Evolutionary conservation across 2,888 invertebrate species (phyloP).

Genomic region (Drosophila setosimentum): DNA sequence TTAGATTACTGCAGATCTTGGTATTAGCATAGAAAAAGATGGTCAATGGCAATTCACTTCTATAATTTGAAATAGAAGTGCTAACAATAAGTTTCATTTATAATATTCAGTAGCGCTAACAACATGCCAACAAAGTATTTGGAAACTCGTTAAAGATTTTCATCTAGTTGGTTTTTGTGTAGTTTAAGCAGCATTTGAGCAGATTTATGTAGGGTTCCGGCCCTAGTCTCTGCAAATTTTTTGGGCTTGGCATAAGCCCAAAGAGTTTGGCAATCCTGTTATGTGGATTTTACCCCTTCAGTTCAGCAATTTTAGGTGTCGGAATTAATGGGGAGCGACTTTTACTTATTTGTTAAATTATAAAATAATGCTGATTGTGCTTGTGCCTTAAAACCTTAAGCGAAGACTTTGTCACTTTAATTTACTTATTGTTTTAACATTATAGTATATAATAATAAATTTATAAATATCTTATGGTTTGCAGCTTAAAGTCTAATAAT

Average conservation of each 20-base stretch:
- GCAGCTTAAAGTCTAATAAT: background rate
- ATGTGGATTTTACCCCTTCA: background rate
- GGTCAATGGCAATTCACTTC: background rate
- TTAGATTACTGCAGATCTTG: background rate
- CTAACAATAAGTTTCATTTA: background rate
- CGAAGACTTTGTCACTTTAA: background rate
- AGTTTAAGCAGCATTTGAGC: background rate
- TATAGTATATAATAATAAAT: background rate
- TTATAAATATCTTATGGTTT: background rate
- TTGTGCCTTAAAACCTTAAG: background rate
- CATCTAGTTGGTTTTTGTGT: background rate
- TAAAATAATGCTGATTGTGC: background rate
- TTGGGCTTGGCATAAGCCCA: background rate
- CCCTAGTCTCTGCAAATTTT: background rate
- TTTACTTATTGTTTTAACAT: background rate
- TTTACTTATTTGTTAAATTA: background rate
- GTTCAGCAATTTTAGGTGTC: background rate
- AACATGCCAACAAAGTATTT: background rate
- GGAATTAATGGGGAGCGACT: background rate
- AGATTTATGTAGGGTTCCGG: no score
- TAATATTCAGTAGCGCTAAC: background rate
- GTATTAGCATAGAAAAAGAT: background rate
- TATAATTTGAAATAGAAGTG: conserved; percentile 1
- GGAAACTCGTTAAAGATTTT: background rate
- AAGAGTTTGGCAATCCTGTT: background rate